phyloP scores from a whole-genome alignment of 2,888 invertebrate genomes.

The Epistrophe eligans region DNA sequence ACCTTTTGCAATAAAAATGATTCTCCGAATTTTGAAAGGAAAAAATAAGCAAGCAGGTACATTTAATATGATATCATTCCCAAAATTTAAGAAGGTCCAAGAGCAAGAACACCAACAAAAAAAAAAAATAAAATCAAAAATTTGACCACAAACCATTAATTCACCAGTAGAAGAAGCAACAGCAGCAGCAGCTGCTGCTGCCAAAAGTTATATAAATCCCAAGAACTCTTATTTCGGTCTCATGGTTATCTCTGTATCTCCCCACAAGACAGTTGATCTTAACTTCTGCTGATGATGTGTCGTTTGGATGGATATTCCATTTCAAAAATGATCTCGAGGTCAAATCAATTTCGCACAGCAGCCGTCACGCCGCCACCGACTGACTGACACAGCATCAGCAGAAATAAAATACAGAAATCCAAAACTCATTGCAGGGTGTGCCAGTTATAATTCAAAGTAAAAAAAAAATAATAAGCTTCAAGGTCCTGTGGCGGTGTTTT shows the following conservation, averaged over 20 bases:
- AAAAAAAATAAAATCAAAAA: not conserved
- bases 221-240: constrained; percentile 26
- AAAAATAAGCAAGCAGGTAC: not conserved
- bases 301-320: constrained; percentile 22
- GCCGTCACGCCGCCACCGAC: constrained; percentile 3
- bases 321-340: constrained; percentile 37
- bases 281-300: constrained; percentile 15
- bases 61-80: not conserved
- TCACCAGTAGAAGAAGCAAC: not conserved
- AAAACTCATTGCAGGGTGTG: constrained; percentile 31
- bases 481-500: constrained; percentile 2
- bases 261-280: not conserved
- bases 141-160: constrained; percentile 21
- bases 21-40: constrained; percentile 7
- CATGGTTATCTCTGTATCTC: not conserved
- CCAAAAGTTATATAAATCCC: constrained; percentile 16
- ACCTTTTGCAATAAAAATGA: constrained; percentile 9
- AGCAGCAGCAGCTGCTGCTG: constrained; percentile 14
- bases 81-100: not conserved
- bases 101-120: not conserved
- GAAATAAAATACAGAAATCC: not conserved
- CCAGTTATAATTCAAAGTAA: constrained; percentile 2
- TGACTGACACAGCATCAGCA: not conserved
- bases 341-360: constrained; percentile 34
- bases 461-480: not conserved